Percentiles rank a stretch among this genome's conserved stretches.
phyloP scores from a whole-genome alignment of 2,888 invertebrate genomes.

The Eubasilissa splendida region DNA sequence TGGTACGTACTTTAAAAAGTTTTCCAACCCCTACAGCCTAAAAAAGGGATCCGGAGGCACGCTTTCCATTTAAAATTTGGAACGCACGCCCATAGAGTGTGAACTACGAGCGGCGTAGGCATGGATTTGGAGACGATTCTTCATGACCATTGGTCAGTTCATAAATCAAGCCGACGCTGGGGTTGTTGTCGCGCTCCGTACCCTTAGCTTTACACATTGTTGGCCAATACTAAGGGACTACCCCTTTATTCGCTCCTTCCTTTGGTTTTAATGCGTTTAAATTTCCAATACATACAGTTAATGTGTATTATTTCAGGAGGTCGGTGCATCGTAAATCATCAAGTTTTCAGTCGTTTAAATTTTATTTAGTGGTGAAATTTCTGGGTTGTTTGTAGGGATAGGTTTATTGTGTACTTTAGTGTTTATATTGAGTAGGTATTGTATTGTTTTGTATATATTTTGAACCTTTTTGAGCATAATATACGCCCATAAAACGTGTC shows the following conservation, averaged over 20 bases:
- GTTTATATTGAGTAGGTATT: conserved; percentile 15
- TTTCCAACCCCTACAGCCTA: no score
- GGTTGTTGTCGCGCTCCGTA: conserved; percentile 26
- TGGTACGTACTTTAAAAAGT: no score
- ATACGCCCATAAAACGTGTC: no score
- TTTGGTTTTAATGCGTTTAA: conserved; percentile 38
- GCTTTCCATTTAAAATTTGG: conserved; percentile 45
- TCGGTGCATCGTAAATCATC: conserved; percentile 47
- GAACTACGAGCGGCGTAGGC: conserved; percentile 9
- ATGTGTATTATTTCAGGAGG: conserved; percentile 41
- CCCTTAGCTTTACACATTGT: conserved; percentile 46
- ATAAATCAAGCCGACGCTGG: conserved; percentile 51
- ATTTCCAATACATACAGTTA: conserved; percentile 32
- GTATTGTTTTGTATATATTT: neutral
- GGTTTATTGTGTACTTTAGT: conserved; percentile 12
- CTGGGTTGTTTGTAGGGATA: conserved; percentile 4
- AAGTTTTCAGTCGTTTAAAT: conserved; percentile 28
- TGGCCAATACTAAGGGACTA: conserved; percentile 49
- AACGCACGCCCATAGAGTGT: conserved; percentile 53
- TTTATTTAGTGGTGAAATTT: conserved; percentile 36
- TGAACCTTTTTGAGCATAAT: neutral
- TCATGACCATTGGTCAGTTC: conserved; percentile 55
- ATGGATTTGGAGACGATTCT: conserved; percentile 24
- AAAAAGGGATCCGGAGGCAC: no score
- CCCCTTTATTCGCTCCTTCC: conserved; percentile 26